Conservation (phyloP, 2,888 invertebrate species). For the Hirtodrosophila alboralis region DNA sequence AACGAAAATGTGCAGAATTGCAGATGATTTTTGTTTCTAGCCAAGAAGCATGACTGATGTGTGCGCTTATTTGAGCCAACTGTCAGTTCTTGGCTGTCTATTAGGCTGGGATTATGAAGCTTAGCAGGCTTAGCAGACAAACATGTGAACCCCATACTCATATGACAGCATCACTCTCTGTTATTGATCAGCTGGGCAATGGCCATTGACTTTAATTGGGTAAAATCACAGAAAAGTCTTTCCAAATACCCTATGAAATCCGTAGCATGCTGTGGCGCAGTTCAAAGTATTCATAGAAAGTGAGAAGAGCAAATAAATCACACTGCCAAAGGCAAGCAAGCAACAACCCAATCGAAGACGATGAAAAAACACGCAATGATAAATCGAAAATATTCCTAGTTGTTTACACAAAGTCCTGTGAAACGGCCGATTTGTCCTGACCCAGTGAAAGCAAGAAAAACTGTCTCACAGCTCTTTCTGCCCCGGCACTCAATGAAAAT, state of each 20-base stretch:
- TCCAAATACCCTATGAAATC: slow-evolving; percentile 18
- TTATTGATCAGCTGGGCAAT: slow-evolving; percentile 31
- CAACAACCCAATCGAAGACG: slow-evolving; percentile 57
- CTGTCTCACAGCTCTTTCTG: slow-evolving; percentile 33
- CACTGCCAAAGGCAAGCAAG: slow-evolving; percentile 47
- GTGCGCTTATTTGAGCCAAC: slow-evolving; percentile 34
- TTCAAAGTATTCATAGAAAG: slow-evolving; percentile 19
- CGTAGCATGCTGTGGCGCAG: slow-evolving; percentile 39
- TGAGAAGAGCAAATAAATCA: slow-evolving; percentile 64
- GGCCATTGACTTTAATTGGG: slow-evolving; percentile 43
- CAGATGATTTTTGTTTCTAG: slow-evolving; percentile 1
- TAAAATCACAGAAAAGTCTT: slow-evolving; percentile 36
- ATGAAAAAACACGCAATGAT: slow-evolving; percentile 67
- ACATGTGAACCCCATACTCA: slow-evolving; percentile 8
- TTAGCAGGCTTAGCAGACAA: slow-evolving; percentile 14
- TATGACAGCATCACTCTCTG: slow-evolving; percentile 2
- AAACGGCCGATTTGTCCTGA: slow-evolving; percentile 28
- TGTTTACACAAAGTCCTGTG: slow-evolving; percentile 65
- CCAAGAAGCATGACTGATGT: slow-evolving; percentile 38
- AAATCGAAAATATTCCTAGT: slow-evolving; percentile 72
- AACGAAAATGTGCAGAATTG: background rate
- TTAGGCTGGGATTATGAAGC: slow-evolving; percentile 42
- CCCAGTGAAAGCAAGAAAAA: slow-evolving; percentile 23
- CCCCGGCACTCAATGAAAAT: slow-evolving; percentile 43
- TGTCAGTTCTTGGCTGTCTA: slow-evolving; percentile 20